phyloP scores from a whole-genome alignment of 2,797 vertebrate species.

The Pristis pectinata region DNA sequence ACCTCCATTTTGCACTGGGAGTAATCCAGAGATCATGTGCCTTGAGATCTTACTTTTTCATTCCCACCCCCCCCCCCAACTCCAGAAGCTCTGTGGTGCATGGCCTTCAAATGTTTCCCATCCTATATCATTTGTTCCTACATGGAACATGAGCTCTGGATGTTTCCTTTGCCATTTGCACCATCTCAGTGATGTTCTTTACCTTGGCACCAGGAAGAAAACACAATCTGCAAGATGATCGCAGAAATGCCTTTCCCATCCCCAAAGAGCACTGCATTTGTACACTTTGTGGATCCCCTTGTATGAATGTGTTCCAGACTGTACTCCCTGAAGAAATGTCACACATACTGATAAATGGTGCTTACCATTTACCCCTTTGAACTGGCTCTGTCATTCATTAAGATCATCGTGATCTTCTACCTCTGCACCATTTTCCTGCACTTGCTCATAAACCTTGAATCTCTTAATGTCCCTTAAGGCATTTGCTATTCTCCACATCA shows the following conservation, averaged over 20 bases:
- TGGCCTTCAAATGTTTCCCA: not conserved
- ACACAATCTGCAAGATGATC: not conserved
- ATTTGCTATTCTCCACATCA: not conserved
- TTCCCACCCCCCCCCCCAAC: not conserved
- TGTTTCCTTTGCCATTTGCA: no score
- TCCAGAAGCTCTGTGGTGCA: not conserved
- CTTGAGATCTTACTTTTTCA: not conserved
- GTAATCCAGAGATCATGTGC: not conserved
- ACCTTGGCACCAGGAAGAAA: no score
- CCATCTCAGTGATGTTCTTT: no score
- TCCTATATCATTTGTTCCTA: no score
- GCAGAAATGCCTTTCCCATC: not conserved
- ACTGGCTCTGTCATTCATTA: no score
- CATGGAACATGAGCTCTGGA: no score
- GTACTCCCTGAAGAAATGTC: not conserved
- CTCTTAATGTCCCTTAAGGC: no score
- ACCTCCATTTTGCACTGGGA: not conserved
- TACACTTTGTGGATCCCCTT: not conserved
- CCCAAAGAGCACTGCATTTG: not conserved
- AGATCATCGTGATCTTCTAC: no score
- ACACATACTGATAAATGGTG: no score
- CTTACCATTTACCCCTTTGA: no score
- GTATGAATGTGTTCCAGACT: not conserved
- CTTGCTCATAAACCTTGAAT: no score
- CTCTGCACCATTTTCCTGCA: no score